Base-by-base conservation (phyloP, 2,888 invertebrate genomes). In the Noctua janthina region DNA sequence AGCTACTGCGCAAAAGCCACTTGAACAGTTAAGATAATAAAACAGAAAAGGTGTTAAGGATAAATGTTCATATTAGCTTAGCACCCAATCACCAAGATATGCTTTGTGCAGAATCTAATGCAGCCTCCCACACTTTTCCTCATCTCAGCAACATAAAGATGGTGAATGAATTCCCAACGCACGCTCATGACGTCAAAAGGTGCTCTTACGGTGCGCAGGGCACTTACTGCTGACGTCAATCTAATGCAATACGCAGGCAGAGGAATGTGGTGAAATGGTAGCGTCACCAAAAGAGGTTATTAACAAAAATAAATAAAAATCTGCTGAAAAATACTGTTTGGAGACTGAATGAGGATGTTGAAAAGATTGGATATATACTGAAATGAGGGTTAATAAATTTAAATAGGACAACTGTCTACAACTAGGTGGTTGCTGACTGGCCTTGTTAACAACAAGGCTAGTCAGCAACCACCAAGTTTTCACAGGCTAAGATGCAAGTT, bases 41-140 rank as follows among this genome's bases (percentile, higher is more conserved):
- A 49, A 67, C 74, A 46, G 43, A 68, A 74, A 59, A 74, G 7
- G 17, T 68, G 6, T 59, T 43, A 70, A 82, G 70, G 82, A 82
- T 77, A 82, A 81, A 76, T 59, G n/a, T 68, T 68, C n/a, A 68
- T 68, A 23, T 68, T 68, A 17, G 68, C 68, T 68, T 39, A 46
- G n/a, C 46, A 68, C 43, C 17, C 54, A 77, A 74, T 39, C 35
- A 15, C n/a, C n/a, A 39, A 35, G 35, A 15, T 56, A 78, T 29
- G n/a, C 20, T 79, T 43, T 71, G 20, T 29, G 8, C 15, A 39
- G 70, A 51, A 59, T 66, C 29, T 59, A 70, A 66, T 8, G 20
- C 64, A 70, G n/a, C 46, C 20, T 49, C 43, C 23, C 17, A 72
- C 51, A 39, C n/a, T 74, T 83, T 83, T 83, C 84, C 83, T 83